phyloP scores from a whole-genome alignment of 1,140 invertebrate species.

The Plodia interpunctella region DNA sequence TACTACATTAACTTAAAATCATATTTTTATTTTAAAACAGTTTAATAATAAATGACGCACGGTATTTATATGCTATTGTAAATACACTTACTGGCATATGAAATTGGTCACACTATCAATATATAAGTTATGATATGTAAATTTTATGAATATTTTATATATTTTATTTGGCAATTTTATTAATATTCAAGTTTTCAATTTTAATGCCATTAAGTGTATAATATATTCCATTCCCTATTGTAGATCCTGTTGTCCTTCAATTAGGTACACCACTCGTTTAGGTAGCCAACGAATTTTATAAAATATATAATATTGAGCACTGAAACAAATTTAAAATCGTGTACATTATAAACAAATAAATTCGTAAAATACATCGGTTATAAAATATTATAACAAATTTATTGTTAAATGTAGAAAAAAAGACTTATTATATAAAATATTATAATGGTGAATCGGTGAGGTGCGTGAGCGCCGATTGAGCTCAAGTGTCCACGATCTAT shows the following conservation, averaged over 20 bases:
- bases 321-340: slow-evolving; percentile 64
- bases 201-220: slow-evolving; percentile 33
- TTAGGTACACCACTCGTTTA: slow-evolving; percentile 63
- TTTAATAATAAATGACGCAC: slow-evolving; percentile 25
- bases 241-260: slow-evolving; percentile 56
- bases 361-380: slow-evolving; percentile 47
- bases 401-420: slow-evolving; percentile 69
- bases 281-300: slow-evolving; percentile 75
- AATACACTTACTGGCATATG: slow-evolving; percentile 15
- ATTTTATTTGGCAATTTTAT: background rate
- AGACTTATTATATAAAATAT: slow-evolving; percentile 53
- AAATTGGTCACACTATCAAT: background rate
- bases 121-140: background rate
- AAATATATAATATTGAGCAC: slow-evolving; percentile 63
- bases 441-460: slow-evolving; percentile 26
- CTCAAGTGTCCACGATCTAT: slow-evolving; percentile 62
- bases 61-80: slow-evolving; percentile 14
- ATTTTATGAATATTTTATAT: background rate
- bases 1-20: too few relatives aligned
- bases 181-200: background rate
- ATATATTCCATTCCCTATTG: slow-evolving; percentile 59
- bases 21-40: too few relatives aligned
- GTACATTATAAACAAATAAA: slow-evolving; percentile 51
- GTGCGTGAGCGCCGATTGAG: slow-evolving; percentile 30
- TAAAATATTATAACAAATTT: slow-evolving; percentile 52